Evolutionary conservation across 2,888 invertebrate species (phyloP).

Genomic region (Ophioninae sp.): DNA sequence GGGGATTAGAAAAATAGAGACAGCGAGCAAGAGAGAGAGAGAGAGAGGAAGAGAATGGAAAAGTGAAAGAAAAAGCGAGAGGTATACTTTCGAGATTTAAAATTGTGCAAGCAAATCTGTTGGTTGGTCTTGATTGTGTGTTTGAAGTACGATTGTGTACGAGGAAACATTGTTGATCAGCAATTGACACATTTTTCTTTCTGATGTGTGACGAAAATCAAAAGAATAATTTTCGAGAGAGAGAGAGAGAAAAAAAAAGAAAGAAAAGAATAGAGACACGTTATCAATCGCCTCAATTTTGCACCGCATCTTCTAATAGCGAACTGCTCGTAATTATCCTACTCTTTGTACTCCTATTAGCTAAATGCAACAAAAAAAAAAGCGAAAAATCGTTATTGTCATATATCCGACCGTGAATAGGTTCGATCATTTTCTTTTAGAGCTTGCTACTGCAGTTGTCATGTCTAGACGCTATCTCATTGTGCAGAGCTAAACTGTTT

Average conservation of each 20-base stretch:
- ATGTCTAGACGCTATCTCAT: constrained; percentile 61
- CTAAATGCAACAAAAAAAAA: constrained; percentile 32
- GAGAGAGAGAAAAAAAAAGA: constrained; percentile 25
- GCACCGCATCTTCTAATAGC: constrained; percentile 43
- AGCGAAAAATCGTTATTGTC: constrained; percentile 65
- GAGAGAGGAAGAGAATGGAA: constrained; percentile 14
- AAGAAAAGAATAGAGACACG: constrained; percentile 18
- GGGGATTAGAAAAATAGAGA: constrained; percentile 11
- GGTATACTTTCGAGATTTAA: background rate
- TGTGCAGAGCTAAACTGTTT: constrained; percentile 46
- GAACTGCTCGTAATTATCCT: constrained; percentile 70
- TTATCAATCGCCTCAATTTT: constrained; percentile 42
- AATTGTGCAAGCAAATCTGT: constrained; percentile 58
- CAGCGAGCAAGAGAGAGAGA: constrained; percentile 3
- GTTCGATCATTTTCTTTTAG: constrained; percentile 46
- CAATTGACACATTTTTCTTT: constrained; percentile 11
- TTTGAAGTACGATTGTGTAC: constrained; percentile 63
- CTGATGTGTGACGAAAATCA: background rate
- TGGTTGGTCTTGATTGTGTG: constrained; percentile 57
- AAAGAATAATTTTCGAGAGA: constrained; percentile 2
- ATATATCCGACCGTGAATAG: constrained; percentile 64
- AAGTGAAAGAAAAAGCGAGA: too few relatives aligned
- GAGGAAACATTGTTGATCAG: constrained; percentile 12
- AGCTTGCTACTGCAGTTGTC: constrained; percentile 67
- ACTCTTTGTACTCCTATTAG: constrained; percentile 73